Evolutionary conservation across 2,888 invertebrate species (phyloP).

Genomic region (Erebia ligea): DNA sequence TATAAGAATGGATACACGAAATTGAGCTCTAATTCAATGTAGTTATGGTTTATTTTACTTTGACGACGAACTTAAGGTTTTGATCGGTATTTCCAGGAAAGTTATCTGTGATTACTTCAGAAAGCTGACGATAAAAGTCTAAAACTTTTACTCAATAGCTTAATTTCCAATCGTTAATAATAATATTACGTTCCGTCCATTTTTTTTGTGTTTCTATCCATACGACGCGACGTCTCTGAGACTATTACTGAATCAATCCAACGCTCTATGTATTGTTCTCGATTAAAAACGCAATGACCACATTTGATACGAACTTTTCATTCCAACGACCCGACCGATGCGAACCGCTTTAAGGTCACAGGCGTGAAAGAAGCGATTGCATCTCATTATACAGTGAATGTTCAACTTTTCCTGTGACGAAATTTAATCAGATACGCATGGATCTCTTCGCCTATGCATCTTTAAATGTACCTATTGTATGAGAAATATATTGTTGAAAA

Average conservation of each 20-base stretch:
- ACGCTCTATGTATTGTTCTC: slow-evolving; percentile 67
- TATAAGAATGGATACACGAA: too few relatives aligned
- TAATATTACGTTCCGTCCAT: too few relatives aligned
- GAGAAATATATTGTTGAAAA: slow-evolving; percentile 18
- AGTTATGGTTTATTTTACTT: too few relatives aligned
- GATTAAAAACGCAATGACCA: slow-evolving; percentile 71
- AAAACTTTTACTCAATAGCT: too few relatives aligned
- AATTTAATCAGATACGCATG: slow-evolving; percentile 36
- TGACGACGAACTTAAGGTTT: too few relatives aligned
- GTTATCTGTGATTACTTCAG: too few relatives aligned
- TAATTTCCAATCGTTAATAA: too few relatives aligned
- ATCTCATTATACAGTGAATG: slow-evolving; percentile 37
- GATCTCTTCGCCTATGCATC: slow-evolving; percentile 16
- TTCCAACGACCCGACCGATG: slow-evolving; percentile 41
- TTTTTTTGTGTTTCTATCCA: neutral
- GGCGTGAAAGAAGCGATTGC: slow-evolving; percentile 41
- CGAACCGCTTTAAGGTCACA: slow-evolving; percentile 36
- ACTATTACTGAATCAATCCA: slow-evolving; percentile 68
- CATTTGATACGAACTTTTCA: slow-evolving; percentile 68
- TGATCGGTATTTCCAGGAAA: too few relatives aligned
- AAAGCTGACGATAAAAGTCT: too few relatives aligned
- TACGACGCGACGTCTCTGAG: slow-evolving; percentile 2
- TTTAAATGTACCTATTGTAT: slow-evolving; percentile 24
- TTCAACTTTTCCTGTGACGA: slow-evolving; percentile 40
- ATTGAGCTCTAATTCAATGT: too few relatives aligned